A percentile compares a stretch with the other conserved stretches of the same genome.
phyloP scores from a whole-genome alignment of 2,113 vertebrate species.

The Rhineura floridana region DNA sequence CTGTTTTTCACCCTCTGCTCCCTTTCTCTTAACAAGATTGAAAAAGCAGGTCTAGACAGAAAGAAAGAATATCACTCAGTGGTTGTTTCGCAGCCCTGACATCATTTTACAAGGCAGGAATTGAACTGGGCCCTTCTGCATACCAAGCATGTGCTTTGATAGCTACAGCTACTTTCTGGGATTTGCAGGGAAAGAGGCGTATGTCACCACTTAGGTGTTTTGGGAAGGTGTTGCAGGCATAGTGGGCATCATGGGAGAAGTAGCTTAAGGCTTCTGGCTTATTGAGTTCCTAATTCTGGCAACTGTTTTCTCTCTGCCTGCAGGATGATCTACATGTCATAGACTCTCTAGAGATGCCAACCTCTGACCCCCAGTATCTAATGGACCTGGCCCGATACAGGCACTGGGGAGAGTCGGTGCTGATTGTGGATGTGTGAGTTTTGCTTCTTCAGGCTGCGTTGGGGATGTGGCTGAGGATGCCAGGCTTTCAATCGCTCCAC shows the following conservation, averaged over 20 bases:
- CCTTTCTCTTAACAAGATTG: too few species aligned
- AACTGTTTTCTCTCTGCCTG: background rate
- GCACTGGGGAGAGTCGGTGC: conserved; percentile 83
- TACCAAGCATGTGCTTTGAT: background rate
- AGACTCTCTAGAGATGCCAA: conserved; percentile 84
- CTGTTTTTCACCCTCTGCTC: too few species aligned
- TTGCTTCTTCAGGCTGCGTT: background rate
- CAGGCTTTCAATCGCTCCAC: background rate
- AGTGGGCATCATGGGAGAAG: background rate
- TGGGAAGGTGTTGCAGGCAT: background rate
- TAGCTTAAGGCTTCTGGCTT: background rate
- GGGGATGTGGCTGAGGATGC: background rate
- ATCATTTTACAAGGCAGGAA: background rate
- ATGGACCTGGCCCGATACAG: conserved; percentile 77
- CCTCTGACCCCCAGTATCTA: conserved; percentile 83
- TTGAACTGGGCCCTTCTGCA: background rate
- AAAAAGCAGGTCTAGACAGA: too few species aligned
- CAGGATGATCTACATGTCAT: conserved; percentile 85
- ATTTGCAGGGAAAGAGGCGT: background rate
- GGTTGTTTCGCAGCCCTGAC: background rate
- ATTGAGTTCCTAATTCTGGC: background rate
- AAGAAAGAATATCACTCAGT: too few species aligned
- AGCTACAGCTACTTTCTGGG: background rate
- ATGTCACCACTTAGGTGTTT: background rate
- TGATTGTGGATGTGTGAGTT: conserved; percentile 87